Evolutionary conservation across 2,888 invertebrate species (phyloP), one percentile per base, ranked within the genome.

Genomic region (Deilephila elpenor): DNA sequence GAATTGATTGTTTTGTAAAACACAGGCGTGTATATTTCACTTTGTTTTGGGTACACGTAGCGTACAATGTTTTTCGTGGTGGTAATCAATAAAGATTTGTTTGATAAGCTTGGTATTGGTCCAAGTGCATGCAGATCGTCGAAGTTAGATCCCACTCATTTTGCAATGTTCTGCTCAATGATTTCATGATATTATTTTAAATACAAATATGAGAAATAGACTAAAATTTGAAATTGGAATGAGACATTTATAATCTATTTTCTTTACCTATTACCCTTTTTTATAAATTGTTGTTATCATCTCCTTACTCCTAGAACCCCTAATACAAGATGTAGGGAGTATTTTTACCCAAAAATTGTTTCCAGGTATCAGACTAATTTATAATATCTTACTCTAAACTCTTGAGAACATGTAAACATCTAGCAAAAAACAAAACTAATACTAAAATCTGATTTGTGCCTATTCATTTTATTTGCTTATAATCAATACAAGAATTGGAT

Each of bases 11-110:
- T 74, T 72, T 64, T 70, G 2, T 62, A 51, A 53, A 74, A 73
- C 59, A 20, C 53, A 71, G 61, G 29, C 34, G 59, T 44, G 20
- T 51, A 19, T 59, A 70, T 56, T 70, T 71, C 56, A 67, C 25
- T 67, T 73, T 73, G 72, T 73, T 73, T 67, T 73, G 72, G 67
- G 72, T 73, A 73, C 72, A 73, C 72, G 72, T 73, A 64, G 64
- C 72, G 59, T 56, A 64, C 62, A 72, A 62, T 72, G 72, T 72
- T 72, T 67, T 64, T 34, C 56, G 44, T 59, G 29, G 44, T 59
- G 19, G 56, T 73, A 73, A 73, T 73, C 72, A 74, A 74, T 74
- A 74, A 64, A 62, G 64, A 74, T 59, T 53, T 67, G 56, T 67
- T 51, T 44, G 71, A 67, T 71, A 59, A 64, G 19, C 37, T 67